Base-by-base conservation (phyloP, 2,888 invertebrate species). In the Mythimna loreyi region DNA sequence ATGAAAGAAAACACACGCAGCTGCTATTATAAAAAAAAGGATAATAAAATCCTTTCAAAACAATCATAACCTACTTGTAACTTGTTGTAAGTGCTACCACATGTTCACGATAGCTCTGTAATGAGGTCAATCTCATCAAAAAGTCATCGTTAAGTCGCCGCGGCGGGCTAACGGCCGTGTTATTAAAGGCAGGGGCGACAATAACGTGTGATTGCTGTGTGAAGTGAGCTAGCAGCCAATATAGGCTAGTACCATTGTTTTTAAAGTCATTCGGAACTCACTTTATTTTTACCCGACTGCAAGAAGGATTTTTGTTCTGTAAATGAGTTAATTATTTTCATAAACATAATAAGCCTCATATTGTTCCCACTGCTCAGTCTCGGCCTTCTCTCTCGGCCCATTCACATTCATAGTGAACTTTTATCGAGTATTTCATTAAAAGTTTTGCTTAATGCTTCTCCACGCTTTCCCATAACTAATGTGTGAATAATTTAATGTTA, bases 161-260 rank as follows among this genome's bases (percentile, higher is more conserved):
- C 52, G 50, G 60, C 59, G 47, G 56, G 33, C 61, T 78, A 72
- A 77, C 57, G 60, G 64, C 55, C 64, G 59, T 76, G 85, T 84
- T 86, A 88, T 87, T 87, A 87, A 87, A 83, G 78, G 81, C 79
- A 83, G 76, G 78, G 81, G 81, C 78, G 80, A 87, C 85, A 88
- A 86, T 86, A 77, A 76, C 45, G 85, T 64, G 83, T 86, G 86
- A 89, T 89, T 88, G 87, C 85, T 78, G 73, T 67, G 70, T 76
- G 73, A 76, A 86, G 87, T 67, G 80, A 71, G 47, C 78, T 82
- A 56, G 62, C 78, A 81, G 84, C 62, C 71, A 81, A 86, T 87
- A 75, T 73, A 66, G 43, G 25, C 47, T 45, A 47, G 11, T 71
- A 81, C 81, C 72, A 83, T 65, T 21, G 69, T 47, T 45, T 47